These are phyloP conservation scores for Athene noctua DNA, from an alignment of 2,113 vertebrate species.

Conservation along the genomic window DNA sequence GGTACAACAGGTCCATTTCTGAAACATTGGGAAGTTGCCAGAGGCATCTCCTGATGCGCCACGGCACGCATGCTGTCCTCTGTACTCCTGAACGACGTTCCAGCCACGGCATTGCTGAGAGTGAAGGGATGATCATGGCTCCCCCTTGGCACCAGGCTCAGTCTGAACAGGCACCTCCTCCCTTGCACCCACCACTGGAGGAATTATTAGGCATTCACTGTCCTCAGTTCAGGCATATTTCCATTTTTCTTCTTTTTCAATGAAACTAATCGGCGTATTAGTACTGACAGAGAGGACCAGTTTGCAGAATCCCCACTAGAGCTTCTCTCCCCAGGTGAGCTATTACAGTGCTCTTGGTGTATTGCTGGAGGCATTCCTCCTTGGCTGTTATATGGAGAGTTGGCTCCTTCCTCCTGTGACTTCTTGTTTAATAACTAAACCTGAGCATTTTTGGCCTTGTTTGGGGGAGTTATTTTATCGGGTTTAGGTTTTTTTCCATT, in stretches of 20 bases:
- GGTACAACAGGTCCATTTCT: not conserved
- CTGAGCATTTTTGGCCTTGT: not conserved
- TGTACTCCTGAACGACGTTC: not conserved
- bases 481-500: not conserved
- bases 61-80: not conserved
- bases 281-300: not conserved
- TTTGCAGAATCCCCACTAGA: accelerated
- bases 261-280: not conserved
- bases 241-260: not conserved
- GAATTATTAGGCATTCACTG: not conserved
- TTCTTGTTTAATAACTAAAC: not conserved
- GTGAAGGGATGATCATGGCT: not conserved
- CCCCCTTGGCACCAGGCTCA: not conserved
- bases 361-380: not conserved
- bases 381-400: not conserved
- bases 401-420: not conserved
- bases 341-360: not conserved
- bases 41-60: not conserved
- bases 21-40: not conserved
- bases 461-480: not conserved
- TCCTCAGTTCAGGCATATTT: not conserved
- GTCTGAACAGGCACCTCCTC: not conserved
- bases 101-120: not conserved
- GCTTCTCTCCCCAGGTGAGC: not conserved
- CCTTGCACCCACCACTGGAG: not conserved